Evolutionary conservation across 2,888 invertebrate genomes (phyloP).

Genomic region (Corbicula japonica): DNA sequence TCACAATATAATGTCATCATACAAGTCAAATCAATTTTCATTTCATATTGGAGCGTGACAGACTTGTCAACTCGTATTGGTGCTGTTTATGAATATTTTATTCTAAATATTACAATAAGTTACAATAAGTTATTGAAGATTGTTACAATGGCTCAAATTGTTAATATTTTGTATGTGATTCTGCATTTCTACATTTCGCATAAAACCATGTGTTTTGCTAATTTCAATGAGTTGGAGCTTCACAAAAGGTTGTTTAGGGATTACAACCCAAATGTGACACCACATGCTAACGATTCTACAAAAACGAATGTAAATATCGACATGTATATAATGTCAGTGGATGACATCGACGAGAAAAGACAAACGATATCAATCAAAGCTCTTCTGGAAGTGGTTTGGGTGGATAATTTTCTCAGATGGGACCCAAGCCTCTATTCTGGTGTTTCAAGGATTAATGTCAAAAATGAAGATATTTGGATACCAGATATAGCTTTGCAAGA

Average conservation of each 20-base stretch:
- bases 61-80: too few relatives aligned
- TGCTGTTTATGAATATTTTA: too few relatives aligned
- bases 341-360: conserved; percentile 61
- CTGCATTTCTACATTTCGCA: too few relatives aligned
- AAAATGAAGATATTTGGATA: conserved; percentile 55
- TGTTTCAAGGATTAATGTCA: conserved; percentile 48
- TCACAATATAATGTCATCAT: too few relatives aligned
- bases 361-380: conserved; percentile 59
- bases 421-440: conserved; percentile 31
- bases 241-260: conserved; percentile 37
- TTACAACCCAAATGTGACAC: conserved; percentile 49
- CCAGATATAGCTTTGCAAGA: conserved; percentile 58
- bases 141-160: too few relatives aligned
- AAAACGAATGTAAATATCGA: conserved; percentile 36
- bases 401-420: conserved; percentile 57
- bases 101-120: too few relatives aligned
- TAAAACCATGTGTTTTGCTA: background rate
- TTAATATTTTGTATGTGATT: too few relatives aligned
- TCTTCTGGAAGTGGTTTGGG: conserved; percentile 63
- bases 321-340: conserved; percentile 56
- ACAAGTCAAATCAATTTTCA: too few relatives aligned
- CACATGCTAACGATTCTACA: conserved; percentile 8
- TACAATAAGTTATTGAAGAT: too few relatives aligned
- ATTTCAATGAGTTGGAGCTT: conserved; percentile 19
- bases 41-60: too few relatives aligned